Evolutionary conservation across 2,888 invertebrate species (phyloP).

Genomic region (Agriopis aurantiaria): DNA sequence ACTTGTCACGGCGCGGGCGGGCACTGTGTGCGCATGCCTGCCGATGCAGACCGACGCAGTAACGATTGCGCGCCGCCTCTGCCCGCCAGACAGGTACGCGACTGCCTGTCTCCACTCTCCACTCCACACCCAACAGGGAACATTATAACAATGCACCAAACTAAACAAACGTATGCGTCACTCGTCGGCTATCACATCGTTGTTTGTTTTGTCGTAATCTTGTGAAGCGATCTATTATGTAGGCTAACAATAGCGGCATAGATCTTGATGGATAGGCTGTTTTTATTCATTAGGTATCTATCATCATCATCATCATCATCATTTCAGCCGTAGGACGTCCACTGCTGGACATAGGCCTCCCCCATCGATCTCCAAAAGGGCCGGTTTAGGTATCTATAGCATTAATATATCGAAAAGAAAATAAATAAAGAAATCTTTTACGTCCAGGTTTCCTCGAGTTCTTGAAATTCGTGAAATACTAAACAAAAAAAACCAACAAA

Average conservation of each 20-base stretch:
- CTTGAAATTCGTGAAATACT: no score
- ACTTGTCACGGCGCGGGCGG: slow-evolving; percentile 65
- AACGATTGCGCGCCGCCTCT: slow-evolving; percentile 77
- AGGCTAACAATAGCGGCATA: slow-evolving; percentile 21
- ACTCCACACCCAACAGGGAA: slow-evolving; percentile 75
- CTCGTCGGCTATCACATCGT: slow-evolving; percentile 46
- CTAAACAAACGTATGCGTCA: slow-evolving; percentile 61
- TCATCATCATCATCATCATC: no score
- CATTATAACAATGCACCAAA: slow-evolving; percentile 77
- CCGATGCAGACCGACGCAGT: slow-evolving; percentile 82
- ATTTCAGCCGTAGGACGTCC: no score
- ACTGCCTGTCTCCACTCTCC: slow-evolving; percentile 76
- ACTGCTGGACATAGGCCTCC: no score
- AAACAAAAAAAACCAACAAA: no score
- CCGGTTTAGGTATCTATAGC: neutral
- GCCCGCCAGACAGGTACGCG: slow-evolving; percentile 73
- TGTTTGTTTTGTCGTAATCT: slow-evolving; percentile 51
- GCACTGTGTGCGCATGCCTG: slow-evolving; percentile 78
- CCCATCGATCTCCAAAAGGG: no score
- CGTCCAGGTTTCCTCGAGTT: no score
- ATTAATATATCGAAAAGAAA: no score
- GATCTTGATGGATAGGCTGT: slow-evolving; percentile 21
- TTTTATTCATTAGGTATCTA: slow-evolving; percentile 9
- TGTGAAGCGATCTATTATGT: slow-evolving; percentile 32
- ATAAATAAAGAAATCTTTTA: no score